Conservation (phyloP, 2,113 vertebrate species). For the Psammodynastes pulverulentus region DNA sequence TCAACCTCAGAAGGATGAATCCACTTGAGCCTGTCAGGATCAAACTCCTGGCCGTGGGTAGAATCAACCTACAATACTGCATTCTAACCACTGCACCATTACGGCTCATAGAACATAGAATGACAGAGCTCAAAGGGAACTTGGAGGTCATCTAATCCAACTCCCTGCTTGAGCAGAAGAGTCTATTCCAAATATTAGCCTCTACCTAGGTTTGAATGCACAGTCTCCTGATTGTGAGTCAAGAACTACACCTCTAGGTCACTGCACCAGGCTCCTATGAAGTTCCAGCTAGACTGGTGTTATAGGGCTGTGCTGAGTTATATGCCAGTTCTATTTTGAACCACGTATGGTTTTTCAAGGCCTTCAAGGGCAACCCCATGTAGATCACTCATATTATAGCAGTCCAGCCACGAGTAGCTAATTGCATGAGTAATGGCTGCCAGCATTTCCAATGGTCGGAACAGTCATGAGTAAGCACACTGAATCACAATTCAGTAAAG, state of each 20-base stretch:
- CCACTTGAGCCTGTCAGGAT: neutral
- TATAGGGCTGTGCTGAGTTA: neutral
- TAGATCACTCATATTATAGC: neutral
- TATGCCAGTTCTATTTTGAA: neutral
- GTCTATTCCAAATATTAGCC: no score
- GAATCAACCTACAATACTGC: neutral
- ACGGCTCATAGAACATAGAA: no score
- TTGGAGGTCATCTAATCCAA: no score
- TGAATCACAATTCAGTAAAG: neutral
- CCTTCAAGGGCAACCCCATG: neutral
- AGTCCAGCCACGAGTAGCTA: neutral
- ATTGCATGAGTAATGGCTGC: neutral
- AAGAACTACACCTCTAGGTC: no score
- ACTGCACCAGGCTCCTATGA: no score
- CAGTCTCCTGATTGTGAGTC: no score
- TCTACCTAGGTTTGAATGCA: no score
- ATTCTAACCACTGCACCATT: neutral
- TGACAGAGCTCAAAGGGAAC: no score
- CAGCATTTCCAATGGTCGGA: neutral
- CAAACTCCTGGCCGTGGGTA: neutral
- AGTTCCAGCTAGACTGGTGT: neutral
- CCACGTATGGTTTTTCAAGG: neutral
- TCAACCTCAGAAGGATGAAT: neutral
- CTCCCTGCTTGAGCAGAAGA: no score
- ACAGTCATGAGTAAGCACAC: neutral